Percentiles rank a stretch among this genome's conserved stretches.
These are phyloP conservation scores for Echeneis naucrates DNA, from an alignment of 2,797 vertebrate species.

Conservation along the genomic window DNA sequence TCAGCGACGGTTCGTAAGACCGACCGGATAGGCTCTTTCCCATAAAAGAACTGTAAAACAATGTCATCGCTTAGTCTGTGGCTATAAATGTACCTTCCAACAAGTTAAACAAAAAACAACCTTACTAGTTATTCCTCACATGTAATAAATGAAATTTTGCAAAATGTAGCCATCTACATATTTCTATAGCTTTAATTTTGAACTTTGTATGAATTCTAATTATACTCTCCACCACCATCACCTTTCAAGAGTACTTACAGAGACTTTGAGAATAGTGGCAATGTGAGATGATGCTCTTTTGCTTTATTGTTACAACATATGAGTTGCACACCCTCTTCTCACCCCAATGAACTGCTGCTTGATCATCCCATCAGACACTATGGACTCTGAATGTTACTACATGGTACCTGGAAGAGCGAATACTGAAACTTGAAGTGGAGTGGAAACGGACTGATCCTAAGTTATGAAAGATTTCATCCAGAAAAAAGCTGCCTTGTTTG, in stretches of 20 bases:
- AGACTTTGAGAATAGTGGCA: not conserved
- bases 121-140: not conserved
- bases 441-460: constrained; percentile 71
- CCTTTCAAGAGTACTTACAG: not conserved
- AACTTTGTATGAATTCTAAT: not conserved
- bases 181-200: not conserved
- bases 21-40: constrained; percentile 55
- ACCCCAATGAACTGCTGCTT: not conserved
- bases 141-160: not conserved
- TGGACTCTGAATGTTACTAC: constrained; percentile 19
- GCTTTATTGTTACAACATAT: not conserved
- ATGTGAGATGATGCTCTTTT: not conserved
- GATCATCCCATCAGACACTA: not conserved
- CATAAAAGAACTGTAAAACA: constrained; percentile 78
- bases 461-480: constrained; percentile 67
- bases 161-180: not conserved
- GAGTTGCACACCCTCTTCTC: not conserved
- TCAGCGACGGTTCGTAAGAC: constrained; percentile 65
- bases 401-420: constrained; percentile 68
- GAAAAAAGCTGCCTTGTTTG: constrained; percentile 77
- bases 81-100: not conserved
- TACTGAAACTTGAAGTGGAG: constrained; percentile 67
- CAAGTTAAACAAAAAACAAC: not conserved
- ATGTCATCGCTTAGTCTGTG: not conserved
- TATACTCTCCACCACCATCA: no score